Evolutionary conservation across 2,888 invertebrate species (phyloP), one percentile per base, ranked within the genome.

Genomic region (Sclerodermus sp.): DNA sequence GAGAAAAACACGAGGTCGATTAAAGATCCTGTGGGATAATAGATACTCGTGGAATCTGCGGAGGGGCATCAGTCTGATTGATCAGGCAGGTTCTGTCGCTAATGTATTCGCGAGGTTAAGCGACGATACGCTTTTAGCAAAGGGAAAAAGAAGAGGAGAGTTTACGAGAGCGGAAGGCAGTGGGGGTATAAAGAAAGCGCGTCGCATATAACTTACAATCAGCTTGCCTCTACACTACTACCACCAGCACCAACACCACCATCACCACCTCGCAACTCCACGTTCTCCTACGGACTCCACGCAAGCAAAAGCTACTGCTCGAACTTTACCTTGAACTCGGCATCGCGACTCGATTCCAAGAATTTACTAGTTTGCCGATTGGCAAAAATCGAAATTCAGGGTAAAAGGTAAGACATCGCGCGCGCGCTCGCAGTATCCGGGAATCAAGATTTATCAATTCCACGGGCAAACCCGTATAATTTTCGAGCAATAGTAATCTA

Each of bases 141-240:
- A 58, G 53, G 54, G 58, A 14, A 36, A 29, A 38, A 4, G 39
- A 41, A 17, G 44, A 31, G 15, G 48, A 63, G 70, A 71, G 74
- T 77, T 77, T 77, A 77, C 76, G 77, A 77, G 76, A 75, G 70
- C 73, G 67, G 70, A 77, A 76, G 74, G 72, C 75, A 73, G 72
- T 71, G 70, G 70, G 70, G 71, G 74, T 76, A 76, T 77, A 77
- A 77, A 76, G 75, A 72, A 75, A 74, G 60, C 71, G 65, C 68
- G 66, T 73, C 72, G 68, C 71, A 73, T 76, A 77, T 77, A 77
- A 77, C 77, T 77, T 77, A 77, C 77, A 77, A 77, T 77, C 77
- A 77, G 71, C 66, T 66, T 65, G n/a, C n/a, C n/a, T n/a, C n/a
- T n/a, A n/a, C n/a, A n/a, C 60, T 64, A 61, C 61, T 63, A 59